phyloP scores from a whole-genome alignment of 1,140 invertebrate genomes.

The Macrotrachela quadricornifera region DNA sequence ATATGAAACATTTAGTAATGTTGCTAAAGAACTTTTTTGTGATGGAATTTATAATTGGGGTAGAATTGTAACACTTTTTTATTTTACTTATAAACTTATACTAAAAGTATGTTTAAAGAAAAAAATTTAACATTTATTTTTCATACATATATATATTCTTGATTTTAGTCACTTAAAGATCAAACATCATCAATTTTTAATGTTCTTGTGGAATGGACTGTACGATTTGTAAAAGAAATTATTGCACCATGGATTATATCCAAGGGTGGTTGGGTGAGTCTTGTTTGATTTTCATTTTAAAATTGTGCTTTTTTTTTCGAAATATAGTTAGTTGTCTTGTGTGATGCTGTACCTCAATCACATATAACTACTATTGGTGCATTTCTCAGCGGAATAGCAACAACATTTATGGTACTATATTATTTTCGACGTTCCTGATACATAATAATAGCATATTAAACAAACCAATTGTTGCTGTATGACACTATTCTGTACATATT shows the following conservation, averaged over 20 bases:
- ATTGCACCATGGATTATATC: constrained; percentile 26
- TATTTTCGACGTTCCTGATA: too few species aligned
- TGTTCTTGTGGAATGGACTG: constrained; percentile 23
- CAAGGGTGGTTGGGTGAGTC: constrained; percentile 27
- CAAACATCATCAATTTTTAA: constrained; percentile 20
- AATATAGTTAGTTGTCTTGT: too few species aligned
- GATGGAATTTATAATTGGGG: constrained; percentile 28
- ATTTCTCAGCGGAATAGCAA: too few species aligned
- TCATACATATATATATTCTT: neutral
- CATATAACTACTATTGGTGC: too few species aligned
- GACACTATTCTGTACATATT: too few species aligned
- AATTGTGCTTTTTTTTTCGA: too few species aligned
- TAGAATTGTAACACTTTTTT: constrained; percentile 23
- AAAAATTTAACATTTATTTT: too few species aligned
- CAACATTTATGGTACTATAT: too few species aligned
- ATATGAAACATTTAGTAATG: constrained; percentile 19
- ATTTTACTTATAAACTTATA: constrained; percentile 28
- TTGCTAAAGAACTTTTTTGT: constrained; percentile 22
- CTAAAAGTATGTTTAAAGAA: constrained; percentile 23
- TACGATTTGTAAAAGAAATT: constrained; percentile 23
- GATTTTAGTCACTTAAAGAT: neutral
- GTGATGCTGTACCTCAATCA: too few species aligned
- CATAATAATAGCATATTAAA: too few species aligned
- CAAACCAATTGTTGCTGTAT: too few species aligned
- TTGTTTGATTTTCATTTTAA: too few species aligned